Percentiles rank a stretch among this genome's conserved stretches.
phyloP scores from a whole-genome alignment of 2,888 invertebrate species.

The Drosophila atripex region DNA sequence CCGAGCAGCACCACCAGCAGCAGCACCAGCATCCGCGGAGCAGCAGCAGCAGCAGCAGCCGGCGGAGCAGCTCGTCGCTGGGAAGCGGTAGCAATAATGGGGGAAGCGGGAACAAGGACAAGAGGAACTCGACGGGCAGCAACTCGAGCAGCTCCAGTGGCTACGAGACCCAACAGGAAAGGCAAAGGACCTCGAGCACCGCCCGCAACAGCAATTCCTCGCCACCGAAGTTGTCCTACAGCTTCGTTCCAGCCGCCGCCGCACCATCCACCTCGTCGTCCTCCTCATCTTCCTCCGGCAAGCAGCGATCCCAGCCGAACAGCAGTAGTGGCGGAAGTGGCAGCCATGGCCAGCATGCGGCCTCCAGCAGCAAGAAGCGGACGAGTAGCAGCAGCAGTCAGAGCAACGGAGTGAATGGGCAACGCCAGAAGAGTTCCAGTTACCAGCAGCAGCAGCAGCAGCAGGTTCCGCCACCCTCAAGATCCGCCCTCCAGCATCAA shows the following conservation, averaged over 20 bases:
- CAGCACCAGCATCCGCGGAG: slow-evolving; percentile 33
- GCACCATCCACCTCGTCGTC: slow-evolving; percentile 31
- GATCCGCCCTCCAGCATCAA: slow-evolving; percentile 39
- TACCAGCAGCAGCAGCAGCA: slow-evolving; percentile 33
- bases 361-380: slow-evolving; percentile 67
- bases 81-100: slow-evolving; percentile 24
- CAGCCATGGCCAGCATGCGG: slow-evolving; percentile 45
- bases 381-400: slow-evolving; percentile 54
- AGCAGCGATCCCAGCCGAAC: slow-evolving; percentile 32
- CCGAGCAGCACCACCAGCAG: slow-evolving; percentile 36
- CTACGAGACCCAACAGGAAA: slow-evolving; percentile 62
- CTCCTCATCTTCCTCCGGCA: slow-evolving; percentile 42
- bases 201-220: slow-evolving; percentile 54
- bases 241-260: slow-evolving; percentile 58
- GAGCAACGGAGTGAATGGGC: slow-evolving; percentile 43
- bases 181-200: slow-evolving; percentile 46
- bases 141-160: slow-evolving; percentile 67
- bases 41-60: slow-evolving; percentile 40
- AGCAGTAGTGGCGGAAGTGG: slow-evolving; percentile 47
- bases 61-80: slow-evolving; percentile 43
- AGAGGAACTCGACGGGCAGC: slow-evolving; percentile 70
- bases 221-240: slow-evolving; percentile 62
- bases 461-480: slow-evolving; percentile 41
- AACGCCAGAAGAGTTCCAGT: slow-evolving; percentile 46
- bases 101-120: slow-evolving; percentile 55